Percentiles rank a stretch among this genome's conserved stretches.
Conservation (phyloP, 2,113 vertebrate species). For the Pseudopipra pipra region DNA sequence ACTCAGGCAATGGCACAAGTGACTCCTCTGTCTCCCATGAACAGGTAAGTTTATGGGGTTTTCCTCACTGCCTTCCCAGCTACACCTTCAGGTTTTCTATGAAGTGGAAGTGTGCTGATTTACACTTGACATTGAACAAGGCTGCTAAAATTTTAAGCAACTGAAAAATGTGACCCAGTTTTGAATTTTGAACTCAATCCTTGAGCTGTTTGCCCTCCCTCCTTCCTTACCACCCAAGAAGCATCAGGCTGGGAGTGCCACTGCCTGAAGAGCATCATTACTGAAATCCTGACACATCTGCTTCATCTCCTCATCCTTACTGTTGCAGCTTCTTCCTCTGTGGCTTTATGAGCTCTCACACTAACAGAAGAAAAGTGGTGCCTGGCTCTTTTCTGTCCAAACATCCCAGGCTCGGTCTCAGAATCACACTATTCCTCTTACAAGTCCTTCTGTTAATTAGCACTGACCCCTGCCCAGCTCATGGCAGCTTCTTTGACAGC, state of each 20-base stretch:
- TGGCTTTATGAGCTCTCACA: neutral
- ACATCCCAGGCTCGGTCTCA: neutral
- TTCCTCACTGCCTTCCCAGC: neutral
- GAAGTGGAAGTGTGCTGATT: neutral
- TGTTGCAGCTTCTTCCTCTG: neutral
- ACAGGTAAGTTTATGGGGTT: neutral
- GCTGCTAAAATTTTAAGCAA: neutral
- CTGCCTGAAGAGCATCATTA: neutral
- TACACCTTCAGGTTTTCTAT: neutral
- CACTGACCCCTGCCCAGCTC: neutral
- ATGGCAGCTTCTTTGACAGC: neutral
- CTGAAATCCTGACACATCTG: neutral
- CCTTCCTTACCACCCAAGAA: neutral
- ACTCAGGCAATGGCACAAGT: neutral
- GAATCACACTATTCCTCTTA: neutral
- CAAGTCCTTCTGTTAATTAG: slow-evolving; percentile 9
- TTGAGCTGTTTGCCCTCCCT: neutral
- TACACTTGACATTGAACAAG: neutral
- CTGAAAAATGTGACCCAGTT: neutral
- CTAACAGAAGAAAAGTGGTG: neutral
- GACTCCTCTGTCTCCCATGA: neutral
- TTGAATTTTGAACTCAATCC: neutral
- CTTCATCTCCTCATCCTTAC: neutral
- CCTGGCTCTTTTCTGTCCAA: neutral
- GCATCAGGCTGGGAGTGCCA: neutral